phyloP scores from a whole-genome alignment of 2,797 vertebrate species.

The Erpetoichthys calabaricus region DNA sequence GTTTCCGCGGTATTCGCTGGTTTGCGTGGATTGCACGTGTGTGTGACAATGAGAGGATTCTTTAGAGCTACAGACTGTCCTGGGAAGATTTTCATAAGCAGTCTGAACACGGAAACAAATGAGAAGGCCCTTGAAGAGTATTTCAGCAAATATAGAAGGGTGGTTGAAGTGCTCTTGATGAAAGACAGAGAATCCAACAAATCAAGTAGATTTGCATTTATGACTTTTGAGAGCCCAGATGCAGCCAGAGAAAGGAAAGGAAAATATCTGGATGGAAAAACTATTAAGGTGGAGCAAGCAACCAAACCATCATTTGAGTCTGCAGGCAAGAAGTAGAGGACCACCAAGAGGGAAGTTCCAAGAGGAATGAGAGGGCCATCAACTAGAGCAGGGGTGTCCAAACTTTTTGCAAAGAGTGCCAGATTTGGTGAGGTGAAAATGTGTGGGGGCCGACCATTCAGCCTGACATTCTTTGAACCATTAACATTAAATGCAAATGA shows the following conservation, averaged over 20 bases:
- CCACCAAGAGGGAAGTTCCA: slow-evolving; percentile 78
- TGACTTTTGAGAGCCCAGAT: slow-evolving; percentile 92
- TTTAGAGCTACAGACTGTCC: slow-evolving; percentile 55
- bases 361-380: slow-evolving; percentile 74
- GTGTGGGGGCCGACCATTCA: too few species aligned
- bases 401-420: too few species aligned
- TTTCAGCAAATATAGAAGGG: slow-evolving; percentile 90
- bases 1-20: too few species aligned
- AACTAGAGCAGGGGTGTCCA: slow-evolving; percentile 43
- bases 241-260: slow-evolving; percentile 94
- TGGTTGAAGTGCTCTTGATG: slow-evolving; percentile 92
- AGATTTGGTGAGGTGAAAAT: too few species aligned
- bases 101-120: slow-evolving; percentile 91
- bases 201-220: slow-evolving; percentile 93
- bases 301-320: slow-evolving; percentile 93
- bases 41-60: background rate
- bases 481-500: too few species aligned
- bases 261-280: slow-evolving; percentile 90
- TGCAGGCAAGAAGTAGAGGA: slow-evolving; percentile 71
- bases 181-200: slow-evolving; percentile 96
- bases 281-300: slow-evolving; percentile 96
- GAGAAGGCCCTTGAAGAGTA: slow-evolving; percentile 91
- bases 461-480: too few species aligned
- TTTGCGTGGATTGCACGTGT: too few species aligned
- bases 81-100: slow-evolving; percentile 95